Percentiles rank a stretch among this genome's conserved stretches.
These are phyloP conservation scores for Habropoda laboriosa DNA, from an alignment of 1,140 invertebrate species.

Conservation along the genomic window DNA sequence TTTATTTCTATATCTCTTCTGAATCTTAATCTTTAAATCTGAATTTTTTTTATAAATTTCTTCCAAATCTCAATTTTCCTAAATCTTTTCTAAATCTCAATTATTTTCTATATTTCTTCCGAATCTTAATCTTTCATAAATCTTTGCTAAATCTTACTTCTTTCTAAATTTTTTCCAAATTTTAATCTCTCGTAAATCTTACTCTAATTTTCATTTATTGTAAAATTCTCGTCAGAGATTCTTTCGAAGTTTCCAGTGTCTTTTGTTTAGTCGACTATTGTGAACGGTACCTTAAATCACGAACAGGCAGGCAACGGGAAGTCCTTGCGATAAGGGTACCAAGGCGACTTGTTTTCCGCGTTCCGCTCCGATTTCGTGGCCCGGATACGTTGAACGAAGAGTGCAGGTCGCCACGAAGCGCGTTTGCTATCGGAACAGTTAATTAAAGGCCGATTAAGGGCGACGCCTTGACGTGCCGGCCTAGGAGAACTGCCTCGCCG, in stretches of 20 bases:
- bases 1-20: no score
- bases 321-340: constrained; percentile 47
- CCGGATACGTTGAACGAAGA: constrained; percentile 42
- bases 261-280: neutral
- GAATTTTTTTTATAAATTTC: no score
- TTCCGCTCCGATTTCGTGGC: constrained; percentile 54
- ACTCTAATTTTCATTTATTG: neutral
- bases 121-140: no score
- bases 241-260: neutral
- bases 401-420: neutral
- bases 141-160: no score
- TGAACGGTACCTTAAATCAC: constrained; percentile 18
- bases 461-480: constrained; percentile 18
- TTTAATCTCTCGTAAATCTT: no score
- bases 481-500: neutral
- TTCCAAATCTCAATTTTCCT: no score
- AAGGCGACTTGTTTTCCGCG: constrained; percentile 55
- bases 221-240: neutral
- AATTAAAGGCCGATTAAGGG: constrained; percentile 44
- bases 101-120: no score
- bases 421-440: constrained; percentile 23
- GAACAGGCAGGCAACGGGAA: constrained; percentile 38
- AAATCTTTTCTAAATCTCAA: no score
- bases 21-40: no score
- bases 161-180: no score